Base-by-base conservation (phyloP, 2,113 vertebrate genomes). In the Eleginops maclovinus region DNA sequence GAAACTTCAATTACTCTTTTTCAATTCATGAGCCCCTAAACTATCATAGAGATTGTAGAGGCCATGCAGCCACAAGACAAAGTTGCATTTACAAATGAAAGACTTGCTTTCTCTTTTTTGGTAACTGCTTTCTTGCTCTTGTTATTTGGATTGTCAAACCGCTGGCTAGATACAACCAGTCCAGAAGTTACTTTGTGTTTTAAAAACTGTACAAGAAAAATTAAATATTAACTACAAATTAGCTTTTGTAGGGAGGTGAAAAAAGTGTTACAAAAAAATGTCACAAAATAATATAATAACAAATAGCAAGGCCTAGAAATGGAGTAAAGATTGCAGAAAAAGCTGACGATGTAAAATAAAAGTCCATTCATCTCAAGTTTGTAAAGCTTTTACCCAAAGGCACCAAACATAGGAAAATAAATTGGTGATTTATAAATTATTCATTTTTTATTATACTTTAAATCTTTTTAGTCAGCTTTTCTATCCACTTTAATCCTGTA, bases 301-400 rank as follows among this genome's bases (percentile, higher is more conserved):
- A 31, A 31, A 31, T 6, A 31, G 31, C 31, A 65, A 51, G 22
- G n/a, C 19, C 62, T 22, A 60, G 47, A 26, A 75, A 72, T 22
- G 3, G 19, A 46, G 19, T 2, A 40, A 40, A 54, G 19, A 31
- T 47, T 22, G 16, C 5, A 16, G 36, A 51, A 61, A 63, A 59
- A 22, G 4, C 41, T 55, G 2, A 1, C 63, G 56, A 28, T 69
- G 70, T 56, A 63, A n/a, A 69, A 77, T 61, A 61, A 49, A 53
- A 2, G 9, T 28, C 21, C n/a, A 74, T 75, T 77, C n/a, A 65
- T 79, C 53, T 77, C 17, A 50, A 47, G 22, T 21, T 51, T 63
- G 36, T 4, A 56, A 49, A 60, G 44, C 40, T 75, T 69, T 31
- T 17, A 79, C 68, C 83, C 86, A 89, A 83, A 64, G n/a, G 22